A percentile compares a stretch with the other conserved stretches of the same genome.
These are phyloP conservation scores for Dinocampus coccinellae DNA, from an alignment of 2,888 invertebrate species.

Conservation along the genomic window DNA sequence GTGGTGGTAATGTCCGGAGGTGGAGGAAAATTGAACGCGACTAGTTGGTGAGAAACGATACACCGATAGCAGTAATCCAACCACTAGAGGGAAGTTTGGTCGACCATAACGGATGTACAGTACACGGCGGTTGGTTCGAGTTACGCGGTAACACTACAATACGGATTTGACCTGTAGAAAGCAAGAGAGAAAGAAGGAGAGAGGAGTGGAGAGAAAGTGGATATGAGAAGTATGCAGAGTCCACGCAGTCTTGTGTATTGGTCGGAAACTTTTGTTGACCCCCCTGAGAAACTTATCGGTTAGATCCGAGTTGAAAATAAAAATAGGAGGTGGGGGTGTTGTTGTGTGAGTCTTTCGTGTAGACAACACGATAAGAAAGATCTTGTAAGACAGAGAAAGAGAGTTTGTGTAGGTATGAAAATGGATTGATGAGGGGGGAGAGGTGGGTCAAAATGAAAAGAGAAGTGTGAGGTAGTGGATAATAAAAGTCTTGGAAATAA, in stretches of 20 bases:
- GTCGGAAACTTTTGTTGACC: conserved; percentile 29
- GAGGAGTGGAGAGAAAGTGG: conserved; percentile 10
- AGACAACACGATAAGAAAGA: too few relatives aligned
- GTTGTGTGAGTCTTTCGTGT: too few relatives aligned
- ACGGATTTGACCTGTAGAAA: conserved; percentile 41
- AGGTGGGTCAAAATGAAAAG: background rate
- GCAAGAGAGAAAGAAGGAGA: background rate
- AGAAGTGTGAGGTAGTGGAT: background rate
- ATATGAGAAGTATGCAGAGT: background rate
- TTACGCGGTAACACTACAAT: conserved; percentile 44
- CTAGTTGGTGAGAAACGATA: conserved; percentile 44
- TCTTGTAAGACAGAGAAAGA: conserved; percentile 5
- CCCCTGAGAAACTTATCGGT: conserved; percentile 46
- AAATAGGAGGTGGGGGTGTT: too few relatives aligned
- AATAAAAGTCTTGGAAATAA: conserved; percentile 4
- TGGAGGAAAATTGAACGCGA: conserved; percentile 15
- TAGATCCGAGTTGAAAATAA: too few relatives aligned
- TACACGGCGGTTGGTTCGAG: conserved; percentile 44
- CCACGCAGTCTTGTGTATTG: conserved; percentile 33
- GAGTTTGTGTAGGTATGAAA: background rate
- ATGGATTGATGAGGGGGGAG: background rate
- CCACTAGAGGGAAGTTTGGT: conserved; percentile 49
- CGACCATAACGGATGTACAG: conserved; percentile 51
- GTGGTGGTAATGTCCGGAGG: conserved; percentile 30
- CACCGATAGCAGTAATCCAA: conserved; percentile 49